Evolutionary conservation across 2,888 invertebrate genomes (phyloP).

Genomic region (Smittia aterrima): DNA sequence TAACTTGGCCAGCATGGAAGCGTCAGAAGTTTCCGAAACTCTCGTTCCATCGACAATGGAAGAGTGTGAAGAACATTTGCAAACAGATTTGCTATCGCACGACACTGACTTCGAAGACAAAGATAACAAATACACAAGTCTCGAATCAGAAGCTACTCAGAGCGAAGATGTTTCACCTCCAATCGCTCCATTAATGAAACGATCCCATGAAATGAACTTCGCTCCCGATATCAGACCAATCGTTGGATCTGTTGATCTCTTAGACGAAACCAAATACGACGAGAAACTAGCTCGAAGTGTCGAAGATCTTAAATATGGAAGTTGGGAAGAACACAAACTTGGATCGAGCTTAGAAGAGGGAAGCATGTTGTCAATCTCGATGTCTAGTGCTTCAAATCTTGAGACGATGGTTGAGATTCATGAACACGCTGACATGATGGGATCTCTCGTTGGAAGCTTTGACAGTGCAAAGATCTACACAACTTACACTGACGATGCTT

Average conservation of each 20-base stretch:
- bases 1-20: constrained; percentile 82
- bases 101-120: constrained; percentile 43
- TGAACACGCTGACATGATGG: constrained; percentile 51
- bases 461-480: constrained; percentile 45
- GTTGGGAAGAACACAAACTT: constrained; percentile 55
- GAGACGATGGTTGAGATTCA: constrained; percentile 53
- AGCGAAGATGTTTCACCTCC: constrained; percentile 59
- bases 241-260: constrained; percentile 46
- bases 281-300: constrained; percentile 57
- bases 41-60: constrained; percentile 87
- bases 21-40: constrained; percentile 83
- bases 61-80: constrained; percentile 67
- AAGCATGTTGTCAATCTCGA: constrained; percentile 59
- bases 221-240: constrained; percentile 53
- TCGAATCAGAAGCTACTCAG: constrained; percentile 59
- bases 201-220: constrained; percentile 89
- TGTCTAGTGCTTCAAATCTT: constrained; percentile 60
- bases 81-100: constrained; percentile 46
- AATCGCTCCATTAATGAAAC: constrained; percentile 72
- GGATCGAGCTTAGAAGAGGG: constrained; percentile 61
- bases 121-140: constrained; percentile 45
- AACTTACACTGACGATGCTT: constrained; percentile 43
- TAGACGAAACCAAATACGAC: constrained; percentile 54
- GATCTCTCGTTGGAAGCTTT: constrained; percentile 52
- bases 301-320: constrained; percentile 44